Evolutionary conservation across 2,888 invertebrate genomes (phyloP).

Genomic region (Lissocephala sabroskyi): DNA sequence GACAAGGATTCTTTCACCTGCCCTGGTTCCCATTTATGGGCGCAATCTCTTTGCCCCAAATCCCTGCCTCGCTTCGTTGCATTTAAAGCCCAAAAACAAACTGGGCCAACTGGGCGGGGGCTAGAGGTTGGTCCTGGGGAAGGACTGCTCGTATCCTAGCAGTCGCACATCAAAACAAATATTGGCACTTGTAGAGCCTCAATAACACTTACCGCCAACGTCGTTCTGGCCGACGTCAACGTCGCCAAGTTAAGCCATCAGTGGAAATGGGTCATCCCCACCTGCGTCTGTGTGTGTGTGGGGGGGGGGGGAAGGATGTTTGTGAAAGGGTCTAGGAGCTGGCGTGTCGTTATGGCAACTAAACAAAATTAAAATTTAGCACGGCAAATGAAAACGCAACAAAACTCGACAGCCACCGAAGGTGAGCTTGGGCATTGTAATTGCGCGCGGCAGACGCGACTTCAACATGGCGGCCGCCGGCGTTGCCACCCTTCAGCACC

Average conservation of each 20-base stretch:
- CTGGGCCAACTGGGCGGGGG: conserved; percentile 11
- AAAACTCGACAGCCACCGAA: conserved; percentile 22
- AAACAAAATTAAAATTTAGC: conserved; percentile 34
- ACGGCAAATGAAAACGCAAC: conserved; percentile 15
- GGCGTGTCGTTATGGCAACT: conserved; percentile 20
- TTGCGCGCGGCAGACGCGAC: conserved; percentile 26
- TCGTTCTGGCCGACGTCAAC: too few relatives aligned
- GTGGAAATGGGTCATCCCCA: too few relatives aligned
- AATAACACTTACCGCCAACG: conserved; percentile 29
- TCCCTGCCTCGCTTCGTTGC: conserved; percentile 22
- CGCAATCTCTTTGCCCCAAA: conserved; percentile 58
- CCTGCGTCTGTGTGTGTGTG: too few relatives aligned
- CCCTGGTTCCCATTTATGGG: conserved; percentile 8
- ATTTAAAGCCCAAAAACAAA: conserved; percentile 53
- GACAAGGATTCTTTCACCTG: conserved; percentile 10
- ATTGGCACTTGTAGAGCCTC: conserved; percentile 55
- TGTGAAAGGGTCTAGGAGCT: too few relatives aligned
- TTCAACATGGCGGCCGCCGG: neutral
- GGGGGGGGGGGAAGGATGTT: too few relatives aligned
- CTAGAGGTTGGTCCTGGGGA: too few relatives aligned
- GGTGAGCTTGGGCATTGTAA: conserved; percentile 27
- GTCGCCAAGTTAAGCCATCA: too few relatives aligned
- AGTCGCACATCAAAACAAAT: conserved; percentile 44
- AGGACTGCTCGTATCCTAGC: too few relatives aligned
- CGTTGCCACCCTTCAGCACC: neutral